Evolutionary conservation across 1,140 invertebrate genomes (phyloP), one percentile per base, ranked within the genome.

Genomic region (Gryon sp.): DNA sequence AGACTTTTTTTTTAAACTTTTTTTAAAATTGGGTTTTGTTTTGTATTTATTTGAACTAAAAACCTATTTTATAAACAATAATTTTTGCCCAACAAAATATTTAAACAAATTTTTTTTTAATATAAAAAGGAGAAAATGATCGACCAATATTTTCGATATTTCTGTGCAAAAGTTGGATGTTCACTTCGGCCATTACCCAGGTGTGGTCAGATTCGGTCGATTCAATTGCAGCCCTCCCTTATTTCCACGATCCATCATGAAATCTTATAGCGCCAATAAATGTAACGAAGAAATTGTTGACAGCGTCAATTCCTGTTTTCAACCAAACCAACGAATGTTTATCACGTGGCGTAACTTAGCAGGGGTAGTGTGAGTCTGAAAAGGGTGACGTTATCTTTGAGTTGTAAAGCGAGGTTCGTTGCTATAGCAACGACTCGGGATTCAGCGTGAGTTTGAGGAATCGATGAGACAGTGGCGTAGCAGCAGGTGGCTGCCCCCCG

Each of bases 381-480:
- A 76, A 70, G 48, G 73, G 52, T 48, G 46, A 60, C 59, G 74
- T 70, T 75, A 73, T 73, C 76, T 70, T 43, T 55, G 52, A 74
- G 55, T 76, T 41, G 63, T 50, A 72, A 80, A 76, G 75, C 79
- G 81, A 83, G 79, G 80, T 82, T 83, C 80, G 86, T 88, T 70
- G 80, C 53, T 80, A 87, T 87, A 80, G 77, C 75, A 55, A 88
- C 84, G 48, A 74, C 57, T 62, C 78, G 80, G 80, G 79, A 86
- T 84, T 83, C 22, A 53, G 62, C 63, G 79, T 80, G 79, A 84
- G 83, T 86, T 87, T 83, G 83, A 82, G 82, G 82, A 80, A 88
- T 88, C 87, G 86, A 88, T 88, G 84, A 48, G 80, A 79, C 87
- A 88, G 86, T 87, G 81, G 83, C 86, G 87, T 88, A 87, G 82